These are phyloP conservation scores for Pristionchus arcanus DNA, from an alignment of 2,888 invertebrate genomes.

Conservation along the genomic window DNA sequence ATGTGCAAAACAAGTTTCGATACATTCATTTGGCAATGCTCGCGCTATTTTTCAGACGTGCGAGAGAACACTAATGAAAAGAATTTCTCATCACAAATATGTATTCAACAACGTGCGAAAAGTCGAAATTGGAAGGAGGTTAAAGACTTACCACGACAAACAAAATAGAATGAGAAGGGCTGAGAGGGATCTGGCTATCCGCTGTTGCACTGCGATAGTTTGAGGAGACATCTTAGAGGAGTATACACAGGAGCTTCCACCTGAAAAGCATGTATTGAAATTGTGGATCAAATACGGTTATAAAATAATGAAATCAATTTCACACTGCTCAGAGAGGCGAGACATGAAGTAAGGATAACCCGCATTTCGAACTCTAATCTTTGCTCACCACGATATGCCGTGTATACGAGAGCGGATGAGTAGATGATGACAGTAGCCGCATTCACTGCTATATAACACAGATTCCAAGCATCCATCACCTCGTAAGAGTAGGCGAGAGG, in stretches of 20 bases:
- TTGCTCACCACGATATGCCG: conserved; percentile 35
- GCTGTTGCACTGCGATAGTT: conserved; percentile 40
- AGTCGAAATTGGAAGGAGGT: too few species aligned
- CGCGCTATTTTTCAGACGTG: too few species aligned
- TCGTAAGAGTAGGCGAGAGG: conserved; percentile 41
- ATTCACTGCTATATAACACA: conserved; percentile 49
- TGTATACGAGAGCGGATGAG: conserved; percentile 34
- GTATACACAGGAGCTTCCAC: neutral
- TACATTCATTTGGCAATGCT: too few species aligned
- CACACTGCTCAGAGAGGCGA: too few species aligned
- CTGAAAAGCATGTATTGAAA: neutral
- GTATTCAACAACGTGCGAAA: too few species aligned
- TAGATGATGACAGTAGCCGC: conserved; percentile 52
- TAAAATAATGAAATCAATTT: too few species aligned
- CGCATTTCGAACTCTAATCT: too few species aligned
- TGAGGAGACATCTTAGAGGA: neutral
- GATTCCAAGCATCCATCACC: conserved; percentile 46
- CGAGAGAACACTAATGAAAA: too few species aligned
- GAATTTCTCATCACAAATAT: too few species aligned
- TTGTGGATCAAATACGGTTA: too few species aligned
- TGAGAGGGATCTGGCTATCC: conserved; percentile 40
- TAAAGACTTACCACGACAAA: conserved; percentile 40
- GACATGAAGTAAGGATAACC: too few species aligned
- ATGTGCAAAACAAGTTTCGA: too few species aligned
- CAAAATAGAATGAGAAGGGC: conserved; percentile 53